Conservation (phyloP, 2,797 vertebrate species). For the Rallus crepitans region DNA sequence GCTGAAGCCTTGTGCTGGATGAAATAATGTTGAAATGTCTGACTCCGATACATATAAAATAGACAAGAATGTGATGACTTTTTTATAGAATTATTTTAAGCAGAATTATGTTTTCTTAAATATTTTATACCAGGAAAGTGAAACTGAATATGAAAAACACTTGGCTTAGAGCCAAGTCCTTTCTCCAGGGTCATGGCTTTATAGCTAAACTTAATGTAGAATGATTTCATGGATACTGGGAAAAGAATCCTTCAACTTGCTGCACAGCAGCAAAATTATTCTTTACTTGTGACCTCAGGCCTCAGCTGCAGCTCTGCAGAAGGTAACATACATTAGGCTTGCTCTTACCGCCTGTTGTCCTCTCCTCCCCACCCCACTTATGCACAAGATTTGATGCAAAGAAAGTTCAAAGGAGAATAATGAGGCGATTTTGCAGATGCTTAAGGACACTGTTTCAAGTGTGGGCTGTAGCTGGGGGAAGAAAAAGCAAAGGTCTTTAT, state of each 20-base stretch:
- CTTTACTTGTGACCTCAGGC: background rate
- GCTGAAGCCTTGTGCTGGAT: conserved; percentile 1
- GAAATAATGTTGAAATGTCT: conserved; percentile 43
- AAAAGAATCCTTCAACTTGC: background rate
- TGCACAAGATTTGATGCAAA: background rate
- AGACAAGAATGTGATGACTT: conserved; percentile 31
- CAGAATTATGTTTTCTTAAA: conserved; percentile 54
- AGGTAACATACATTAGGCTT: background rate
- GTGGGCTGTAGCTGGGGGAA: background rate
- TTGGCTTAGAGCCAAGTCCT: conserved; percentile 13
- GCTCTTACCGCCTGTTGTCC: background rate
- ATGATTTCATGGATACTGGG: conserved; percentile 4
- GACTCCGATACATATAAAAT: conserved; percentile 3
- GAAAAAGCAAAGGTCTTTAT: background rate
- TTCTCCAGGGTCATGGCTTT: conserved; percentile 7
- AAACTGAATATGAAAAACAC: conserved; percentile 58
- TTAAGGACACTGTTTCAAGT: background rate
- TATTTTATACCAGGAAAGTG: conserved; percentile 46
- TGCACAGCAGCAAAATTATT: background rate
- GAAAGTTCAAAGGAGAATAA: background rate
- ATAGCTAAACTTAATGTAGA: conserved; percentile 18
- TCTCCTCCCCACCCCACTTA: background rate
- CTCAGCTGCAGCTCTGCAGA: background rate
- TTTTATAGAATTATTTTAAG: conserved; percentile 58
- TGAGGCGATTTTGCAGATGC: background rate